These are phyloP conservation scores for Xestia rhomboidea DNA, from an alignment of 2,888 invertebrate species.

Conservation along the genomic window DNA sequence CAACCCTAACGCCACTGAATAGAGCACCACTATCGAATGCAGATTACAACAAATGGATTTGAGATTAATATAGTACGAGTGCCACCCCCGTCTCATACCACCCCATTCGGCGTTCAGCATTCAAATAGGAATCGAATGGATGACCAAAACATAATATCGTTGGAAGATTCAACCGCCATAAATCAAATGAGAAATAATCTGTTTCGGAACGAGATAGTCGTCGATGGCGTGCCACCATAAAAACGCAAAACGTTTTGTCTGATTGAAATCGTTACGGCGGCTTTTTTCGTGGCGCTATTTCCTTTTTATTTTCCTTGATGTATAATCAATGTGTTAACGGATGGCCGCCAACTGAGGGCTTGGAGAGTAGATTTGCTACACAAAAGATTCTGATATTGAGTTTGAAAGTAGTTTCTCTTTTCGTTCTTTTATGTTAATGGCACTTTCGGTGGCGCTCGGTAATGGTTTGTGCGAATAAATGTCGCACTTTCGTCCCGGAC, in stretches of 20 bases:
- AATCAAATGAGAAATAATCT: constrained; percentile 92
- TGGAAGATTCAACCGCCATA: constrained; percentile 90
- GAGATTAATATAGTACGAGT: constrained; percentile 91
- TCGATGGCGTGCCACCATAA: constrained; percentile 88
- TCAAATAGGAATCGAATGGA: constrained; percentile 91
- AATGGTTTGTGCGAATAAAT: constrained; percentile 86
- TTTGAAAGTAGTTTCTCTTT: constrained; percentile 89
- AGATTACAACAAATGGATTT: constrained; percentile 90
- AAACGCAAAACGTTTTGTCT: constrained; percentile 91
- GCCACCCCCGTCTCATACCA: constrained; percentile 89
- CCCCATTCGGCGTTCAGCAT: constrained; percentile 90
- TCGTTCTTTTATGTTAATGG: constrained; percentile 88
- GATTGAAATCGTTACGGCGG: constrained; percentile 89
- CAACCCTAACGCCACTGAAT: constrained; percentile 79
- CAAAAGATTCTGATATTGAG: constrained; percentile 90
- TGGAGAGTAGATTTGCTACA: constrained; percentile 88
- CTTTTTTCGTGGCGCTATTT: constrained; percentile 87
- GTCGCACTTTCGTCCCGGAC: constrained; percentile 80
- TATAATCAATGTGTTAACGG: constrained; percentile 91
- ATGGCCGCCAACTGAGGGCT: constrained; percentile 86
- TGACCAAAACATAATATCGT: constrained; percentile 91
- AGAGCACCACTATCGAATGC: constrained; percentile 83
- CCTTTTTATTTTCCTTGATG: constrained; percentile 90
- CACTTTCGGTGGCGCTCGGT: constrained; percentile 84
- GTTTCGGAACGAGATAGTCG: constrained; percentile 90